phyloP scores from a whole-genome alignment of 2,797 vertebrate genomes.

The Champsocephalus gunnari region DNA sequence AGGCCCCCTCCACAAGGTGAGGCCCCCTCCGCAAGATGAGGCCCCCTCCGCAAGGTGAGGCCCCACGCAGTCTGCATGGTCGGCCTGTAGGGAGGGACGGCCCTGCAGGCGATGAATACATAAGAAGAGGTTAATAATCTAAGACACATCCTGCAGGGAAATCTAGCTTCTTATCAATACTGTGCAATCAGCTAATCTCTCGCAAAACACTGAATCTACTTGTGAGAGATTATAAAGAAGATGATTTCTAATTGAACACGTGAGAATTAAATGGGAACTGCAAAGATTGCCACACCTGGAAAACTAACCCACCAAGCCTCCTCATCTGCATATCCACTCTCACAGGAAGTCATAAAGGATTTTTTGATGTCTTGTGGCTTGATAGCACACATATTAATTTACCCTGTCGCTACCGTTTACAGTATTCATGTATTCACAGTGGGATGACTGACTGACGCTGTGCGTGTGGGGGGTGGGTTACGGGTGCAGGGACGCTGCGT shows the following conservation, averaged over 20 bases:
- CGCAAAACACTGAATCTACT: slow-evolving; percentile 17
- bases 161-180: slow-evolving; percentile 32
- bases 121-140: slow-evolving; percentile 9
- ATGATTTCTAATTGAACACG: slow-evolving; percentile 37
- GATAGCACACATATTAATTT: slow-evolving; percentile 55
- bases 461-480: slow-evolving; percentile 20
- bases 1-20: too few relatives aligned
- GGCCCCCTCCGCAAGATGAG: too few relatives aligned
- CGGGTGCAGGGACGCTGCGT: background rate
- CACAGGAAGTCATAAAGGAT: slow-evolving; percentile 44
- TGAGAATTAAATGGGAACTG: slow-evolving; percentile 14
- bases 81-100: too few relatives aligned
- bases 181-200: slow-evolving; percentile 10
- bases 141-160: slow-evolving; percentile 20
- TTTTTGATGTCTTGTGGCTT: slow-evolving; percentile 53
- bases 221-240: slow-evolving; percentile 26
- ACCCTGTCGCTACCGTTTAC: slow-evolving; percentile 61
- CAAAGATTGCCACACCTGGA: slow-evolving; percentile 39
- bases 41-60: too few relatives aligned
- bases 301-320: slow-evolving; percentile 11
- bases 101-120: background rate
- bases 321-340: slow-evolving; percentile 29
- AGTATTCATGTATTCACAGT: slow-evolving; percentile 74
- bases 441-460: slow-evolving; percentile 56
- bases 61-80: too few relatives aligned